A percentile compares a stretch with the other conserved stretches of the same genome.
Conservation (phyloP, 2,888 invertebrate species). For the Dynastes maya region DNA sequence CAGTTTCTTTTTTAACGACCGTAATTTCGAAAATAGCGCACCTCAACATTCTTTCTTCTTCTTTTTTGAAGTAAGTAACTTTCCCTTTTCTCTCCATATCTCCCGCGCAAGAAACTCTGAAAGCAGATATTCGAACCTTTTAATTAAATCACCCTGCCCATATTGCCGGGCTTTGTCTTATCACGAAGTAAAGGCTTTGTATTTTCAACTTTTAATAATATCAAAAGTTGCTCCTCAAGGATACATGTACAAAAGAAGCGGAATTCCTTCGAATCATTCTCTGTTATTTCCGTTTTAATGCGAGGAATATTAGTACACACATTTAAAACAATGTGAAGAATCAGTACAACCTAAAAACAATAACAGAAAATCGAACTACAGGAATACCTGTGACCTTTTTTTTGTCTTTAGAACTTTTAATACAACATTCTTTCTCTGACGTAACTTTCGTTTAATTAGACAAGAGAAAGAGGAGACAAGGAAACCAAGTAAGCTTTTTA, state of each 20-base stretch:
- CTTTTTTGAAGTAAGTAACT: conserved; percentile 26
- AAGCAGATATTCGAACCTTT: conserved; percentile 33
- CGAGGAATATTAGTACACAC: background rate
- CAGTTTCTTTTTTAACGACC: conserved; percentile 41
- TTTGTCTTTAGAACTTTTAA: conserved; percentile 45
- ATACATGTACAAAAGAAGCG: too few relatives aligned
- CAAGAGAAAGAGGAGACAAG: conserved; percentile 43
- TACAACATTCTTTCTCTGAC: conserved; percentile 50
- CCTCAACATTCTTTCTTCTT: conserved; percentile 36
- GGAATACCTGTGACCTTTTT: conserved; percentile 3
- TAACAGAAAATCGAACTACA: background rate
- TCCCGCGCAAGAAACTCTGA: background rate
- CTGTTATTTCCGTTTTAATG: background rate
- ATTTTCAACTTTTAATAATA: conserved; percentile 22
- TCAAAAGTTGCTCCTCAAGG: background rate
- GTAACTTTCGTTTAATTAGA: conserved; percentile 53
- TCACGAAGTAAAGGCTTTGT: conserved; percentile 18
- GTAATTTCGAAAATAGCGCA: conserved; percentile 44
- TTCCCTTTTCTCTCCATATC: conserved; percentile 20
- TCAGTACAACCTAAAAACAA: conserved; percentile 10
- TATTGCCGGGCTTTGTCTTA: conserved; percentile 25
- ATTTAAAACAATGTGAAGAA: conserved; percentile 6
- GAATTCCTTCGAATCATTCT: background rate
- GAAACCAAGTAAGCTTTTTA: conserved; percentile 50
- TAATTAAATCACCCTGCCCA: conserved; percentile 24